Base-by-base conservation (phyloP, 2,797 vertebrate genomes). In the Pangasius macronema region DNA sequence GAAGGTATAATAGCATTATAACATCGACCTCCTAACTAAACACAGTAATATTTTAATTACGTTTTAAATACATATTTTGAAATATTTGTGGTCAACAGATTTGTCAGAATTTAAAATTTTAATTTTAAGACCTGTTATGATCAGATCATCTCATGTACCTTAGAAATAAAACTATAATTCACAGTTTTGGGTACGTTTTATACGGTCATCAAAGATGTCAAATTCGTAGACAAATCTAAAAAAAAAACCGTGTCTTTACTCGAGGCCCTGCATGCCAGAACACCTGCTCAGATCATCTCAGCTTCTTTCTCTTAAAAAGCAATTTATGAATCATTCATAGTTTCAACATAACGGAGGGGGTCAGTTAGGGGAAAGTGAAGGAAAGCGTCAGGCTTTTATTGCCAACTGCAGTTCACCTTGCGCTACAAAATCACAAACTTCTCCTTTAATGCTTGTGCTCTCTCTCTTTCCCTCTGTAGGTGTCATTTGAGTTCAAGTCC, bases 401-500 rank as follows among this genome's bases (percentile, higher is more conserved):
- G 39, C 8, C 9, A 46, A 24, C 4, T 73, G 39, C 24, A 46
- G 7, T 75, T 46, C 42, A 27, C 11, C 42, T 75, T 51, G 24
- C 72, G 33, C 9, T 79, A 79, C 18, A 79, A 24, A 55, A 59
- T 24, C 30, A 5, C 20, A 24, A 20, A 27, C 57, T 46, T 6
- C 24, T n/a, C 24, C 24, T 63, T 42, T 81, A 42, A 42, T 0
- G 46, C 22, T 81, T 51, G 84, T 13, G 3, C 0, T 39, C 49
- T 75, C 20, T 39, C 55, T 51, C 89, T 30, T 5, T 73, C 84
- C 6, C 55, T 39, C 55, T 91, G 0, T 30, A 97, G 96, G 95
- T 97, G 76, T 95, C 95, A 0, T 97, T 97, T 91, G 96, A 97
- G 92, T 96, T 97, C 92, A 96, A 92, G 87, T 97, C 96, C 24